Percentiles rank a stretch among this genome's conserved stretches.
These are phyloP conservation scores for Orthonyx spaldingii DNA, from an alignment of 2,113 vertebrate species.

Conservation along the genomic window DNA sequence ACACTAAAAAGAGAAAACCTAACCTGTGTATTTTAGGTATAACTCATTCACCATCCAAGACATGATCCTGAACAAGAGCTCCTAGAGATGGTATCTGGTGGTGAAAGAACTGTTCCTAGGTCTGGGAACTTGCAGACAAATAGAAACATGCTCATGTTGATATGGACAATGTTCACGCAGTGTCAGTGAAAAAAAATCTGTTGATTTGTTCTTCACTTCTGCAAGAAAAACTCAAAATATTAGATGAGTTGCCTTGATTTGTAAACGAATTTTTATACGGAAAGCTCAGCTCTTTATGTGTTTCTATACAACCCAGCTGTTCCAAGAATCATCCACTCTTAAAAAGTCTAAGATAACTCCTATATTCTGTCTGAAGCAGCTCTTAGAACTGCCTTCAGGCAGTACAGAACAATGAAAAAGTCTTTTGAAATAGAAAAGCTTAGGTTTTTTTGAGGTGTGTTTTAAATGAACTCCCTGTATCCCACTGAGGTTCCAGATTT, in stretches of 20 bases:
- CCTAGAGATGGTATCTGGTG: not conserved
- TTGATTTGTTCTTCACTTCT: not conserved
- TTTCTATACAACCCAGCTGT: not conserved
- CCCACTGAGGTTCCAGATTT: not conserved
- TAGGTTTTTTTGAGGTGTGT: not conserved
- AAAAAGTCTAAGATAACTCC: not conserved
- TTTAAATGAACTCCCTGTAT: not conserved
- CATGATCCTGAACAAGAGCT: not conserved
- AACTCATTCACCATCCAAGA: not conserved
- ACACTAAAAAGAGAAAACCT: not conserved
- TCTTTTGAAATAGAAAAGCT: not conserved
- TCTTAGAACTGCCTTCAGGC: not conserved
- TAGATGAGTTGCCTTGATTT: not conserved
- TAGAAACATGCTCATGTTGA: not conserved
- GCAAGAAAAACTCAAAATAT: not conserved
- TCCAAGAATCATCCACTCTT: not conserved
- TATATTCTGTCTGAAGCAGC: not conserved
- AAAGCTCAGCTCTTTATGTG: not conserved
- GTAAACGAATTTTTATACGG: not conserved
- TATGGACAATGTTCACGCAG: not conserved
- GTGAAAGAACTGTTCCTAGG: not conserved
- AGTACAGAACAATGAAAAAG: not conserved
- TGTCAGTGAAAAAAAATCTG: not conserved
- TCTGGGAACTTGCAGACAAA: not conserved
- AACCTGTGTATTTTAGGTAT: not conserved